Base-by-base conservation (phyloP, 92 coral and sea anemone genomes). In the Siderastrea siderea region DNA sequence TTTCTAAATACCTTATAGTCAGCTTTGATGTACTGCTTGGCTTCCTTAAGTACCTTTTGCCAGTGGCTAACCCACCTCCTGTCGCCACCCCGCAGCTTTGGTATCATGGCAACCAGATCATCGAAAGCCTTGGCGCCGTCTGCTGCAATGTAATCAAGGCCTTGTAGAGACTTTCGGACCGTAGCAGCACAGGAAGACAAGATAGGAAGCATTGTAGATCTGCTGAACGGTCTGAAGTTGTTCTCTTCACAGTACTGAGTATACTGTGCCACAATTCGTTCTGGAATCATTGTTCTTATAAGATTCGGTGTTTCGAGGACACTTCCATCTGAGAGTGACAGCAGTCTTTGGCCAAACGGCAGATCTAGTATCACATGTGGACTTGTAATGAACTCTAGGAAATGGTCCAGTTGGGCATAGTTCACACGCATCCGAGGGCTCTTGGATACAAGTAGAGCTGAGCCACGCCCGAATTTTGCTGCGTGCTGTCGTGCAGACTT, bases 161-260 rank as follows among this genome's bases (percentile, higher is more conserved):
- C 90, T 51, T 90, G 90, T 3, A 90, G 80, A 57, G 90, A 90
- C 70, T 90, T 85, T 44, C 90, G 80, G 44, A 90, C 93, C 50
- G 90, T 53, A 2, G 93, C 93, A 26, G 38, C 4, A 44, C 85
- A 66, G n/a, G 51, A 66, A 2, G 74, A 68, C 51, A 68, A 68
- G 13, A 44, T 68, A 7, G 53, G 58, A 12, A 65, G 75, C 74
- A 80, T 66, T 6, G 75, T 80, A 12, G 50, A 43, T 55, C 50
- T 51, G 50, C 85, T 80, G 62, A 80, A 66, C 11, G 85, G 85
- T 26, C 46, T 67, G 75, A 80, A 66, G 46, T 54, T 53, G 17
- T 66, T 54, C 75, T 80, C 85, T 12, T 17, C 15, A 51, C 60
- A 80, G 52, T 15, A 80, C 51, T 50, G 64, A 26, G 44, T 12